These are phyloP conservation scores for Poeciliopsis gracilis DNA, from an alignment of 2,797 vertebrate species.

Conservation along the genomic window DNA sequence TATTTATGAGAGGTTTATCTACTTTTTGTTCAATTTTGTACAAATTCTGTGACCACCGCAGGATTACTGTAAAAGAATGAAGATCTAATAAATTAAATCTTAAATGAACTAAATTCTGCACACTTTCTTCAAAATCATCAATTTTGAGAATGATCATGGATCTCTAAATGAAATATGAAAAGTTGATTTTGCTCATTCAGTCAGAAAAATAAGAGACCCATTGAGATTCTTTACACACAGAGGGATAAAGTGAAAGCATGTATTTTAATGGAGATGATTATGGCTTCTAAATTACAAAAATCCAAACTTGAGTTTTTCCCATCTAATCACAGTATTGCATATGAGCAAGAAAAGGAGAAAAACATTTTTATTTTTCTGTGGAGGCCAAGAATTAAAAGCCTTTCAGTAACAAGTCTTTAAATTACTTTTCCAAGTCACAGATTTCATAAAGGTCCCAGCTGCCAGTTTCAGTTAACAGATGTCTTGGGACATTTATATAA, in stretches of 20 bases:
- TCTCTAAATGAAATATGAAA: neutral
- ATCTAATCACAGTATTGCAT: neutral
- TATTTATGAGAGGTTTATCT: slow-evolving; percentile 57
- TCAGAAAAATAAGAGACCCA: neutral
- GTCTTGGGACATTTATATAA: neutral
- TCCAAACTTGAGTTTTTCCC: neutral
- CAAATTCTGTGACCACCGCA: slow-evolving; percentile 43
- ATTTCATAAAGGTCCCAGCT: neutral
- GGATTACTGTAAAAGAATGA: slow-evolving; percentile 19
- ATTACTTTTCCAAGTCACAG: neutral
- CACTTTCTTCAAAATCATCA: neutral
- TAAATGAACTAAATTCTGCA: neutral
- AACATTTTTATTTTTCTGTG: neutral
- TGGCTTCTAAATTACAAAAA: neutral
- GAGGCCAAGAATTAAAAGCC: neutral
- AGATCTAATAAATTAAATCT: slow-evolving; percentile 46
- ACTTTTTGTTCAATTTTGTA: slow-evolving; percentile 58
- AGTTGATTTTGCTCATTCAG: neutral
- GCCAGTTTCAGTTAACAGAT: neutral
- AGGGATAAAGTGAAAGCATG: neutral
- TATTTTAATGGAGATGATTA: neutral
- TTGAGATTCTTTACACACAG: neutral
- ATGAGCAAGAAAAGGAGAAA: neutral
- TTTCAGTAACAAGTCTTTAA: neutral
- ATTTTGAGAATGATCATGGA: neutral